Base-by-base conservation (phyloP, 2,888 invertebrate genomes). In the Sphaeridia pumilis region DNA sequence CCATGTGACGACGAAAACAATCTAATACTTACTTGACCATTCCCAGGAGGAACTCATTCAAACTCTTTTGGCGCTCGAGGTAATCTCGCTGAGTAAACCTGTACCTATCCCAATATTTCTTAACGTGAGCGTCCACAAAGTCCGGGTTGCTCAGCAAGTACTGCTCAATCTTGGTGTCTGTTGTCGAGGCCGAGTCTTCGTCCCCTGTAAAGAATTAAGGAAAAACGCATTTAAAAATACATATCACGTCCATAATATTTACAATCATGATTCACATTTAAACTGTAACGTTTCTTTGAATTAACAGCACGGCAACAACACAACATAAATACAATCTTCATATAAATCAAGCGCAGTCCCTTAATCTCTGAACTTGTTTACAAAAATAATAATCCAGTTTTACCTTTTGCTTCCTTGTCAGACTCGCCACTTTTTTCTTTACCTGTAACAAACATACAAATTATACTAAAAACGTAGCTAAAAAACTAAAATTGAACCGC, bases 41-140 rank as follows among this genome's bases (percentile, higher is more conserved):
- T 47, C 81, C 80, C 46, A 87, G 71, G 0, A 87, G 74, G 67
- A 87, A 87, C 58, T 83, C 84, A 45, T 84, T 82, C 60, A 86
- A 75, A 63, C 79, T 80, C 55, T 80, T 75, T 68, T 85, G 83
- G 65, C 79, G 79, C 60, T 77, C 78, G 75, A 83, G 82, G 61
- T 76, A 36, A 20, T 46, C 52, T 83, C 83, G 83, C 51, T 77
- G 71, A 67, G 83, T 80, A 48, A 84, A 65, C 46, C 77, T 75
- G 55, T 81, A 79, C 50, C 77, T 67, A 46, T 79, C 76, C 17
- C 84, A 75, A 55, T 78, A 75, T 22, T 80, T 75, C 65, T 76
- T 70, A 7, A 84, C 74, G 67, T 78, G 82, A 1, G 74, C 70
- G 59, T 83, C 82, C 59, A 84, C 71, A 66, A 81, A 80, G 10